Base-by-base conservation (phyloP, 1,140 invertebrate species). In the Stegodyphus dumicola region DNA sequence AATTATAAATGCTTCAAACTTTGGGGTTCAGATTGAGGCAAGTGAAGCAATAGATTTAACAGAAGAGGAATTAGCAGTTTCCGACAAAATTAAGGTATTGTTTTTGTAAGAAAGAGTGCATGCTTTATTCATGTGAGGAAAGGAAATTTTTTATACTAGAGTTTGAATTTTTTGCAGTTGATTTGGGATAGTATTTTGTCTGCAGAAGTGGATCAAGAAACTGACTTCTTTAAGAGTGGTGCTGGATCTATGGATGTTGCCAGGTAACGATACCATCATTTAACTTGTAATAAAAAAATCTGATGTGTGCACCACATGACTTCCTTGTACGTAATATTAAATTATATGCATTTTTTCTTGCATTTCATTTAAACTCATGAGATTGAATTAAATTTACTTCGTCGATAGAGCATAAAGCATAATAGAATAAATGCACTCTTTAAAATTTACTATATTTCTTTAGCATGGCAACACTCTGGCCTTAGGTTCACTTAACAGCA, bases 201-300 rank as follows among this genome's bases (percentile, higher is more conserved):
- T 87, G 91, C 93, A 2, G 93, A 95, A 1, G 92, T 99, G 6
- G 93, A 94, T 4, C 92, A 94, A 4, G 92, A 94, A 1, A 96
- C 96, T 0, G 96, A 99, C 90, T 99, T 99, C 90, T 99, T 99
- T 90, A 94, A 93, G 11, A 94, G 93, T 64, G 98, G 98, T 49
- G 98, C 95, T 33, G 95, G 96, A 0, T 98, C 97, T 10, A 99
- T 99, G 96, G 97, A 99, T 90, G 97, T 99, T 9, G 96, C 98
- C 0, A 93, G 94, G 92, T 93, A 90, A 86, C 75, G 81, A 80
- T 53, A 84, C 51, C 13, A 9, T 17, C 53, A 86, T 81, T 88
- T 11, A 33, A 33, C 33, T 33, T 33, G n/a, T n/a, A n/a, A n/a
- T n/a, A n/a, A n/a, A n/a, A n/a, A n/a, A n/a, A n/a, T n/a, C n/a